These are phyloP conservation scores for Oxycera nigricornis DNA, from an alignment of 2,888 invertebrate genomes.

Conservation along the genomic window DNA sequence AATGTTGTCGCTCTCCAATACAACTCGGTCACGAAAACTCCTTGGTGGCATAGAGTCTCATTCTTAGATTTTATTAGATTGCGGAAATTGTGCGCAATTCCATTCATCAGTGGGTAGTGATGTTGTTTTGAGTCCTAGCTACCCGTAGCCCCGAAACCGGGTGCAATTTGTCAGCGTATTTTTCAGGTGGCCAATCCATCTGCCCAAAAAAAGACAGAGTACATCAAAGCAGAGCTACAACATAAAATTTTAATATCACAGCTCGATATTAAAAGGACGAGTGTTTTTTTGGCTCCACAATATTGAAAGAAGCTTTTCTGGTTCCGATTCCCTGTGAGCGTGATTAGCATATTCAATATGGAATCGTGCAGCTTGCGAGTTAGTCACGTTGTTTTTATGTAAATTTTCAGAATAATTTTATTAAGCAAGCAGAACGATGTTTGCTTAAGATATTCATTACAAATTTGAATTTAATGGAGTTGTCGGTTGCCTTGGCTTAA, in stretches of 20 bases:
- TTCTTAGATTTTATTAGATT: conserved; percentile 24
- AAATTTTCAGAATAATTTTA: conserved; percentile 10
- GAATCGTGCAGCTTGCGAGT: conserved; percentile 11
- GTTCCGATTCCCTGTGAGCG: not conserved
- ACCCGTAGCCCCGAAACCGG: not conserved
- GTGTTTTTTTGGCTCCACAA: not conserved
- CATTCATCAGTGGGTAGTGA: not conserved
- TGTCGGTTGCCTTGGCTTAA: conserved; percentile 9
- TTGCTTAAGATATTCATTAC: conserved; percentile 26
- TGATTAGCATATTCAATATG: conserved; percentile 29
- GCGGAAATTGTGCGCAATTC: conserved; percentile 13
- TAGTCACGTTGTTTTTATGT: conserved; percentile 27
- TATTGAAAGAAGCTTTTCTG: not conserved
- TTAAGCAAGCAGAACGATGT: conserved; percentile 20
- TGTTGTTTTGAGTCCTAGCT: not conserved
- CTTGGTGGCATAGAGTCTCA: conserved; percentile 17
- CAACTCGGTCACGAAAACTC: not conserved
- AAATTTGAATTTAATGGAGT: conserved; percentile 31
- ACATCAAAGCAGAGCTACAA: conserved; percentile 4
- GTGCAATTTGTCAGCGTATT: not conserved
- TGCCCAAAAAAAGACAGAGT: not conserved
- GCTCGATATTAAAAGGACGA: not conserved
- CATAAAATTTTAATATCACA: conserved; percentile 16
- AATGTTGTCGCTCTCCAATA: not conserved
- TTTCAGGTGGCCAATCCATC: not conserved